Conservation (phyloP, 2,888 invertebrate genomes). For the Eurytoma adleriae region DNA sequence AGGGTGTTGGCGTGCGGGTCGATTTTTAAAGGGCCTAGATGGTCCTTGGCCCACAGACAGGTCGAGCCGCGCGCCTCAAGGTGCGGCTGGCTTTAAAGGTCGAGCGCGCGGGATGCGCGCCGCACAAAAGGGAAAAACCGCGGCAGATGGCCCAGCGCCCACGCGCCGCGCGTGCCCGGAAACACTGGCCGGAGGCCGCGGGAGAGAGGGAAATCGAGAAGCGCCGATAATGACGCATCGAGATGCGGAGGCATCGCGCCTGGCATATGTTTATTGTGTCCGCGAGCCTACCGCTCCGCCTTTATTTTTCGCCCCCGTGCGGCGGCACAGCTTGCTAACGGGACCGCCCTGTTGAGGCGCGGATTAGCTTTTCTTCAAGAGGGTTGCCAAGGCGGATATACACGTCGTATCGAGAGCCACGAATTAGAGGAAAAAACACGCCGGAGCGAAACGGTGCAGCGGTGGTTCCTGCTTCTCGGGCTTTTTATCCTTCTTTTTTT, state of each 20-base stretch:
- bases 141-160: constrained; percentile 66
- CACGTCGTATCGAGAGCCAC: constrained; percentile 18
- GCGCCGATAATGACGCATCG: constrained; percentile 68
- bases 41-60: constrained; percentile 70
- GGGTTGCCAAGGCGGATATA: constrained; percentile 27
- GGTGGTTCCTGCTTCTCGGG: background rate
- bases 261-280: constrained; percentile 65
- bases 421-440: constrained; percentile 25
- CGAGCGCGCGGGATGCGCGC: constrained; percentile 42
- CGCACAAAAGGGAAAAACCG: constrained; percentile 51
- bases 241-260: constrained; percentile 65
- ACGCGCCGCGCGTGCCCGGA: constrained; percentile 63
- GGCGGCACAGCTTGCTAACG: constrained; percentile 50
- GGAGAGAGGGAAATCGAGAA: constrained; percentile 10
- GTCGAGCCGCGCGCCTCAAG: constrained; percentile 65
- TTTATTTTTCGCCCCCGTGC: constrained; percentile 13
- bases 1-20: constrained; percentile 49
- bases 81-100: constrained; percentile 69
- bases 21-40: constrained; percentile 68
- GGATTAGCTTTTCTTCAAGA: constrained; percentile 9
- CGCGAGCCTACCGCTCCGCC: background rate
- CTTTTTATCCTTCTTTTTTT: constrained; percentile 6
- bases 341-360: background rate
- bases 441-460: background rate
- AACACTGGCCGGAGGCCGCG: constrained; percentile 11